Evolutionary conservation across 2,797 vertebrate genomes (phyloP).

Genomic region (Cyprinodon diabolis): DNA sequence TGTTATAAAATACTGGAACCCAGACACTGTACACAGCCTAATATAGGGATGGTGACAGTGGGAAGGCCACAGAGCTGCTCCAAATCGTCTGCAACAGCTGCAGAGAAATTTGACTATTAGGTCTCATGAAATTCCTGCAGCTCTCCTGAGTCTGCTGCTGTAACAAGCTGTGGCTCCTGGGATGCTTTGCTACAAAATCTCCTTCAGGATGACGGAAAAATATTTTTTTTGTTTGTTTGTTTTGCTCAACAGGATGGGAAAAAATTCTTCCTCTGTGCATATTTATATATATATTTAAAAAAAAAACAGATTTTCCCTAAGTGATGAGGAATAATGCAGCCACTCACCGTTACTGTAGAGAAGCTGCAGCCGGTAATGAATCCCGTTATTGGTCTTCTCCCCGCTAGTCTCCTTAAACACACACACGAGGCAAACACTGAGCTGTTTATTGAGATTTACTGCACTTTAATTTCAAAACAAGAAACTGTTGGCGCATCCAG

Average conservation of each 20-base stretch:
- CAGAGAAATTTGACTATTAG: conserved; percentile 25
- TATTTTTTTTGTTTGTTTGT: no score
- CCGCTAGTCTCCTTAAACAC: conserved; percentile 90
- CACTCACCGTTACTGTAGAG: conserved; percentile 97
- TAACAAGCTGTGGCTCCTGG: conserved; percentile 16
- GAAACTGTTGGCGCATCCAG: background rate
- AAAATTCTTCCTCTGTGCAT: background rate
- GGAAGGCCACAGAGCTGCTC: conserved; percentile 26
- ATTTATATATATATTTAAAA: background rate
- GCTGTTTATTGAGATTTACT: conserved; percentile 30
- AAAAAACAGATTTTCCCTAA: background rate
- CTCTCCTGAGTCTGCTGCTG: conserved; percentile 16
- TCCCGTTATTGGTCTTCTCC: conserved; percentile 99
- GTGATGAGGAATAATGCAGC: conserved; percentile 3
- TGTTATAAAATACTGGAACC: conserved; percentile 7
- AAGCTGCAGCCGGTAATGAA: conserved; percentile 97
- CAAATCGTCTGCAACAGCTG: conserved; percentile 26
- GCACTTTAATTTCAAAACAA: background rate
- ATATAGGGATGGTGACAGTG: conserved; percentile 33
- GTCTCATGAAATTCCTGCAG: conserved; percentile 22
- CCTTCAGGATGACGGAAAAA: background rate
- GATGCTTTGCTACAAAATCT: conserved; percentile 23
- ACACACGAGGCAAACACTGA: conserved; percentile 40
- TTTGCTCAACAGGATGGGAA: background rate
- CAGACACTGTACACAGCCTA: conserved; percentile 20